Conservation (phyloP, 2,113 vertebrate genomes). For the Aythya baeri region DNA sequence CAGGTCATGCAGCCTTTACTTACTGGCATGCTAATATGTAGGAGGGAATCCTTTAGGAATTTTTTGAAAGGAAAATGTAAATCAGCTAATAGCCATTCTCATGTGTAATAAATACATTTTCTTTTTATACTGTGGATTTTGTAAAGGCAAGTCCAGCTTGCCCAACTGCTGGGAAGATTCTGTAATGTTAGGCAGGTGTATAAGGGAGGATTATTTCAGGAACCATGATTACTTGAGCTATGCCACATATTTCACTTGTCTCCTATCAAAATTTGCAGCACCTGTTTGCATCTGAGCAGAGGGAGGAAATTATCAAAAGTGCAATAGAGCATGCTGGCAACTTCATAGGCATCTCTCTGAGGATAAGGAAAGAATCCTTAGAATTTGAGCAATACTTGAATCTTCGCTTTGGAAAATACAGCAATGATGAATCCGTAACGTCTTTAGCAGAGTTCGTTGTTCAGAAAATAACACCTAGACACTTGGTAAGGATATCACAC, state of each 20-base stretch:
- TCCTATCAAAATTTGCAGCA: conserved; percentile 81
- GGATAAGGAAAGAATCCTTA: conserved; percentile 90
- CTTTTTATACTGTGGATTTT: background rate
- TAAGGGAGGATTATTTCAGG: background rate
- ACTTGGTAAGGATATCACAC: conserved; percentile 81
- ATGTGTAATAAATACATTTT: background rate
- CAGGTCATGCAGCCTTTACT: background rate
- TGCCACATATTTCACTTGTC: background rate
- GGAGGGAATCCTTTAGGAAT: background rate
- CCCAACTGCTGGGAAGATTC: background rate
- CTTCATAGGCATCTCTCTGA: conserved; percentile 92
- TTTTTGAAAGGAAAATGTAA: background rate
- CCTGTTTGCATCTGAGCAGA: conserved; percentile 95
- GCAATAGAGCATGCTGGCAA: conserved; percentile 97
- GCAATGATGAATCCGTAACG: conserved; percentile 94
- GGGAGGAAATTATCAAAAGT: conserved; percentile 95
- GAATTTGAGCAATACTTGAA: conserved; percentile 90
- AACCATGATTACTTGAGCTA: background rate
- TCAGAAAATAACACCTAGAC: conserved; percentile 94
- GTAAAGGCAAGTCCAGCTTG: background rate
- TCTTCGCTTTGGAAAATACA: conserved; percentile 94
- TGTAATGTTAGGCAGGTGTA: background rate
- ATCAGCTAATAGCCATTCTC: background rate
- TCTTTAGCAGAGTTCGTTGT: conserved; percentile 97
- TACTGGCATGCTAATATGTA: background rate